Evolutionary conservation across 2,888 invertebrate genomes (phyloP).

Genomic region (Calameuta filiformis): DNA sequence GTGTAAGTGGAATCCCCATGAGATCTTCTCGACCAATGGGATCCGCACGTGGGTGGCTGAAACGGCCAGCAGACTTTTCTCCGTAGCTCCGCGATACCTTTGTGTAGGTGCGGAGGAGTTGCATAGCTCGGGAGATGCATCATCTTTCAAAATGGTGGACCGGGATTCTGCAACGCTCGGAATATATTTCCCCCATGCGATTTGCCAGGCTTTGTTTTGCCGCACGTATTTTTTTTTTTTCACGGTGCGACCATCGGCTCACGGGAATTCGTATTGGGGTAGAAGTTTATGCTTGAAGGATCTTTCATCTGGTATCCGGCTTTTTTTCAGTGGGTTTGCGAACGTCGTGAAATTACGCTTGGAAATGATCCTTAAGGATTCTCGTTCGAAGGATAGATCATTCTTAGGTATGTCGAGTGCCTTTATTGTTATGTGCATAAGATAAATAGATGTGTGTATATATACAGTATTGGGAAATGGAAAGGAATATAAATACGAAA

Average conservation of each 20-base stretch:
- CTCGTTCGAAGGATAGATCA: neutral
- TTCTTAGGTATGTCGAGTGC: neutral
- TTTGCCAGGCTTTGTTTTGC: neutral
- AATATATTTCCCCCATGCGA: neutral
- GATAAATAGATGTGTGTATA: neutral
- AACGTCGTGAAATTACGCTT: neutral
- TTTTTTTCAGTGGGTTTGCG: neutral
- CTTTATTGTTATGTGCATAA: neutral
- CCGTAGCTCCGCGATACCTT: conserved; percentile 31
- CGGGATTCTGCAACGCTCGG: neutral
- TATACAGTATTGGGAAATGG: neutral
- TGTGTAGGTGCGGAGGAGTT: conserved; percentile 52
- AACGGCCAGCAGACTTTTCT: conserved; percentile 39
- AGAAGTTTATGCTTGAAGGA: neutral
- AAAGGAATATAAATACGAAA: neutral
- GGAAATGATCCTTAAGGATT: neutral
- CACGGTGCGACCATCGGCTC: neutral
- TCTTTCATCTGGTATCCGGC: neutral
- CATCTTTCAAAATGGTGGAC: conserved; percentile 59
- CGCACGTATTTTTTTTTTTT: neutral
- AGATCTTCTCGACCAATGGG: conserved; percentile 51
- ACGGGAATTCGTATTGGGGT: neutral
- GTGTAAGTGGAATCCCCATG: conserved; percentile 42
- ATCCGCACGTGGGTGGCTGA: conserved; percentile 57
- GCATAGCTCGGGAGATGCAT: conserved; percentile 51